phyloP scores from a whole-genome alignment of 2,888 invertebrate species.

The Drosophila kambysellisi region DNA sequence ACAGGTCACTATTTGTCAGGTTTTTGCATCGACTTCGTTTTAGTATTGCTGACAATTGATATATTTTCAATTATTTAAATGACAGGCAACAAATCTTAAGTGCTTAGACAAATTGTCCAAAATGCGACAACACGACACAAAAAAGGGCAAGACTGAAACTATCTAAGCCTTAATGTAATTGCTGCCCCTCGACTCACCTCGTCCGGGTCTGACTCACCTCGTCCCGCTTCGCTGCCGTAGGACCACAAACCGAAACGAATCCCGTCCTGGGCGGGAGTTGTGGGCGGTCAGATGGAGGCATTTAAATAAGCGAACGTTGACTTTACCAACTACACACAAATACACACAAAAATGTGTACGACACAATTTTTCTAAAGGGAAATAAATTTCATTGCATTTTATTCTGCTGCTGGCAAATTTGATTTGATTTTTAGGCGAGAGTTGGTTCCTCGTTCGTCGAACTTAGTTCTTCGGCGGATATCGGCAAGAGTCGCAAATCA shows the following conservation, averaged over 20 bases:
- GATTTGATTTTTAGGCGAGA: constrained; percentile 69
- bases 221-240: constrained; percentile 11
- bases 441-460: constrained; percentile 7
- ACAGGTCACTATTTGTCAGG: background rate
- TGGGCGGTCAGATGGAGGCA: constrained; percentile 55
- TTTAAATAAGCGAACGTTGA: constrained; percentile 54
- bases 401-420: constrained; percentile 62
- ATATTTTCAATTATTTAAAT: constrained; percentile 76
- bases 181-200: constrained; percentile 36
- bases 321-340: constrained; percentile 26
- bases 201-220: too few species aligned
- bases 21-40: constrained; percentile 7
- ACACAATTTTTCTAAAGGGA: constrained; percentile 32
- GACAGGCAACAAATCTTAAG: constrained; percentile 68
- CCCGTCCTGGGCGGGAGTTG: constrained; percentile 21
- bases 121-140: constrained; percentile 20
- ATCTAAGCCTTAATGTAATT: constrained; percentile 69
- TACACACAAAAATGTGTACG: constrained; percentile 1
- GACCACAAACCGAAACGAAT: constrained; percentile 37
- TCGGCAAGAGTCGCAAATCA: constrained; percentile 78
- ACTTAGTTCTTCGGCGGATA: constrained; percentile 59
- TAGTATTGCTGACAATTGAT: constrained; percentile 42
- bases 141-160: constrained; percentile 32
- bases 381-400: constrained; percentile 68
- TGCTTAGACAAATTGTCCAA: constrained; percentile 65